Base-by-base conservation (phyloP, 2,888 invertebrate species). In the Lasioglossum malachurum region DNA sequence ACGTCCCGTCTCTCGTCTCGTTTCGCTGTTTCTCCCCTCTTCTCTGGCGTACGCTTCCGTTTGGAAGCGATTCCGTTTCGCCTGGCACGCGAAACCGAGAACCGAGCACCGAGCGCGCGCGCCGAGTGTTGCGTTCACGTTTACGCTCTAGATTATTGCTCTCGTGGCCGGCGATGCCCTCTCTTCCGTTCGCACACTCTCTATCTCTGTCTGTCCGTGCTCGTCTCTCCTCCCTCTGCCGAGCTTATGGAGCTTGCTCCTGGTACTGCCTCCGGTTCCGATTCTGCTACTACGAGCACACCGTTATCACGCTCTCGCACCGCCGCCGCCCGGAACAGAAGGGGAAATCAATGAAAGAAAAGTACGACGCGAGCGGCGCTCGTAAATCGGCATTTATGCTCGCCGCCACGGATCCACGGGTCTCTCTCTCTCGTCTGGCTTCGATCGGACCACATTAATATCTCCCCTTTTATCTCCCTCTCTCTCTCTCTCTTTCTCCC, bases 271-370 rank as follows among this genome's bases (percentile, higher is more conserved):
- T 23, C 53, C 2, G 53, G n/a, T 57, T 57, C 57, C n/a, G 57
- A 57, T 57, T 57, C n/a, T 57, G 57, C 57, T 57, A 57, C 12
- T 64, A 73, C 72, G 73, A 4, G 31, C 74, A 74, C 75, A 83
- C 88, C 87, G 81, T 80, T 90, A 91, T 91, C 92, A 92, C 91
- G 92, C 92, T 91, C 88, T 90, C 85, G 89, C 91, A 93, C 93
- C 92, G 87, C 93, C 94, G 87, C 93, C 94, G 93, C 93, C 93
- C 94, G 93, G 92, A 93, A 94, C 93, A 87, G 92, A 93, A 92
- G 87, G 88, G 84, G 93, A 93, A 93, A 93, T 93, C 91, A 93
- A 94, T 91, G 93, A 94, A 94, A 93, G 93, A 93, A 93, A 93
- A 94, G 91, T 92, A 93, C 93, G 90, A 89, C 92, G 88, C 89